Percentiles rank a stretch among this genome's conserved stretches.
Conservation (phyloP, 2,797 vertebrate species). For the Falco concolor region DNA sequence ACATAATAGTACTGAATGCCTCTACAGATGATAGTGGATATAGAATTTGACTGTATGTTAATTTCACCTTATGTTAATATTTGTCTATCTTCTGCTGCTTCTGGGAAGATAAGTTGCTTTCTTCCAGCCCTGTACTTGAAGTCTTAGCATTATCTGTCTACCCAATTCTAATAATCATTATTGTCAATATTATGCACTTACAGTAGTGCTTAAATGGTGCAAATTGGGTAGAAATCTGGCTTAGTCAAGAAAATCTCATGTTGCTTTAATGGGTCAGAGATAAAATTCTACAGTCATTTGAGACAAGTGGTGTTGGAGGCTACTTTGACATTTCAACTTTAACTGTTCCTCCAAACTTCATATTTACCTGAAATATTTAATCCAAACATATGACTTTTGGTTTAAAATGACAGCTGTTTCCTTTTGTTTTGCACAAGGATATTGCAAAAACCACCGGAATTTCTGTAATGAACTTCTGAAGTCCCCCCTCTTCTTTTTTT, state of each 20-base stretch:
- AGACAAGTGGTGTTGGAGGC: background rate
- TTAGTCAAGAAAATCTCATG: background rate
- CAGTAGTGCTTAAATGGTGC: background rate
- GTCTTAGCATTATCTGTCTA: background rate
- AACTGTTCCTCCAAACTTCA: background rate
- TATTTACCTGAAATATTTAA: background rate
- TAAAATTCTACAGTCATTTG: background rate
- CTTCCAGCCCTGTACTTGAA: background rate
- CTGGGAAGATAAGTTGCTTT: background rate
- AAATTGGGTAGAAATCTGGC: background rate
- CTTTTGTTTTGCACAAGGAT: background rate
- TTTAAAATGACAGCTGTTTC: slow-evolving; percentile 17
- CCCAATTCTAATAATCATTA: background rate
- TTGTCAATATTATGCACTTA: background rate
- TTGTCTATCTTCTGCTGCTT: background rate
- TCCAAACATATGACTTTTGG: background rate
- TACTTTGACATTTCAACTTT: background rate
- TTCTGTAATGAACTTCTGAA: background rate
- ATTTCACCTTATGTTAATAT: background rate
- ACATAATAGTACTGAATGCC: background rate
- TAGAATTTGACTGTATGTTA: background rate
- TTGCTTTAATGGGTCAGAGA: background rate
- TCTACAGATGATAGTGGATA: background rate
- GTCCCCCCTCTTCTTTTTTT: background rate
- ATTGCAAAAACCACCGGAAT: background rate